Percentiles rank a stretch among this genome's conserved stretches.
These are phyloP conservation scores for Drosophila funebris DNA, from an alignment of 1,140 invertebrate species.

Conservation along the genomic window DNA sequence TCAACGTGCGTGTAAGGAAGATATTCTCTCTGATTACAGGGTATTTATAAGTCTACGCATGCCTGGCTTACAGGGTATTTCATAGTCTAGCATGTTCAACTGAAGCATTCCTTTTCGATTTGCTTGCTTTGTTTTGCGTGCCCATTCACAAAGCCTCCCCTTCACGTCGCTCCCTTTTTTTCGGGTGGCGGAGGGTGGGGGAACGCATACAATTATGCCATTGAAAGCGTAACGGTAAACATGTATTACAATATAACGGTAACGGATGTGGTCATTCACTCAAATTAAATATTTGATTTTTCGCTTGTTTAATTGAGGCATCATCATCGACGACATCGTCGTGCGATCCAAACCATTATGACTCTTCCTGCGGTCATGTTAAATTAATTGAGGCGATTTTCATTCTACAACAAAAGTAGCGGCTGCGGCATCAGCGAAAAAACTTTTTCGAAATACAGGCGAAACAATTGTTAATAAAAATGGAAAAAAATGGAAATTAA, in stretches of 20 bases:
- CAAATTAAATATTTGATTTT: conserved; percentile 75
- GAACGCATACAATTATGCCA: conserved; percentile 13
- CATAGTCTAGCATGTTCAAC: neutral
- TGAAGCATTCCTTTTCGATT: neutral
- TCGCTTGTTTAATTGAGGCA: conserved; percentile 50
- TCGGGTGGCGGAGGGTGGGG: neutral
- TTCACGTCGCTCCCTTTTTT: too few relatives aligned
- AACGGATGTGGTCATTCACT: conserved; percentile 69
- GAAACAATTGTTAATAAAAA: too few relatives aligned
- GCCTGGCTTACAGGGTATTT: neutral
- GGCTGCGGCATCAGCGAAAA: too few relatives aligned
- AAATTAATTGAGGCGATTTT: conserved; percentile 59
- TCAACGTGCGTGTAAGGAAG: too few relatives aligned
- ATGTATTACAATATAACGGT: conserved; percentile 30
- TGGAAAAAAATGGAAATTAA: too few relatives aligned
- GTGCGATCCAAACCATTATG: conserved; percentile 4
- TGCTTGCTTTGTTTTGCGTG: conserved; percentile 7
- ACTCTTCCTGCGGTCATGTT: conserved; percentile 23
- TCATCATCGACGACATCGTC: conserved; percentile 30
- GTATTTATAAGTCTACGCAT: too few relatives aligned
- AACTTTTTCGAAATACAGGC: too few relatives aligned
- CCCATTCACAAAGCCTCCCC: neutral
- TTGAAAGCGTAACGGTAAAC: conserved; percentile 53
- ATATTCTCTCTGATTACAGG: too few relatives aligned
- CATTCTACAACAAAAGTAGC: conserved; percentile 10